These are phyloP conservation scores for Thermophis baileyi DNA, from an alignment of 2,113 vertebrate genomes.

Conservation along the genomic window DNA sequence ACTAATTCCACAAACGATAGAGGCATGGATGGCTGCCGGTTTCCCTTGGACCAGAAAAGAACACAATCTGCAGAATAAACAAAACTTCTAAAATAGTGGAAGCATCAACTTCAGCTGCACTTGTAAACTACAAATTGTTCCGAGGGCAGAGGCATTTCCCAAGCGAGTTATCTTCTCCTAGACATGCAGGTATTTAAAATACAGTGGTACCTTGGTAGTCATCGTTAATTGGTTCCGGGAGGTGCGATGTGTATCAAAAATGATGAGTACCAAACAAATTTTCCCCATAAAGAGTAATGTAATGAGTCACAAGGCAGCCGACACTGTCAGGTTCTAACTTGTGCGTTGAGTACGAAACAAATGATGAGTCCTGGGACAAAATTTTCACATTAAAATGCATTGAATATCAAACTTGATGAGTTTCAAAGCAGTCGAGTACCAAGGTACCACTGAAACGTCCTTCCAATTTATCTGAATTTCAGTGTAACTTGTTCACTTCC, in stretches of 20 bases:
- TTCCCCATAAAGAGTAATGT: background rate
- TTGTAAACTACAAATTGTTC: background rate
- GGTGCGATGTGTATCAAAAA: background rate
- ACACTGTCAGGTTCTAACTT: background rate
- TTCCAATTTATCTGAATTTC: background rate
- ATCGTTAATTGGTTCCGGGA: background rate
- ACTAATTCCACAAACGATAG: background rate
- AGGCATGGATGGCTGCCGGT: background rate
- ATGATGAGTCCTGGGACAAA: background rate
- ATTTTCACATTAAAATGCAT: background rate
- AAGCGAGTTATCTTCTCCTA: background rate
- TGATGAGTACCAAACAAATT: background rate
- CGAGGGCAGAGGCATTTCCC: background rate
- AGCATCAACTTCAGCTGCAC: background rate
- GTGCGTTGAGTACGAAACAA: background rate
- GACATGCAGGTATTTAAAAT: no score
- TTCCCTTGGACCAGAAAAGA: background rate
- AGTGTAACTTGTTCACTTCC: background rate
- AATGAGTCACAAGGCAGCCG: background rate
- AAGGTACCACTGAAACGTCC: background rate
- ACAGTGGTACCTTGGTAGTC: background rate
- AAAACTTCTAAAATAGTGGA: background rate
- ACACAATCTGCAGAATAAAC: background rate
- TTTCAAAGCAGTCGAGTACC: background rate
- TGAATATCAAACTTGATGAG: background rate